Evolutionary conservation across 1,140 invertebrate species (phyloP).

Genomic region (Ptiloglossa arizonensis): DNA sequence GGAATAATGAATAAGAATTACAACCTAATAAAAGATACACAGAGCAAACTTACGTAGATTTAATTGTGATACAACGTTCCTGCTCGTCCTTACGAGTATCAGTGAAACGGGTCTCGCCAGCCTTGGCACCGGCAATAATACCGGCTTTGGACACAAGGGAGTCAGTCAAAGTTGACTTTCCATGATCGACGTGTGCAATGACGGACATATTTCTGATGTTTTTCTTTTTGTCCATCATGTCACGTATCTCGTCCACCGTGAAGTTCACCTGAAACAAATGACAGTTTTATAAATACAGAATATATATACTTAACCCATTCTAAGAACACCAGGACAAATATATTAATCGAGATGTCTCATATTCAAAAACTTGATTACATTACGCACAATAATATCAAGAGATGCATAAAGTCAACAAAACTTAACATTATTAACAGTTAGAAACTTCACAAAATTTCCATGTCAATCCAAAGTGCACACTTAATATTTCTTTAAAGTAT

Average conservation of each 20-base stretch:
- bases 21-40: background rate
- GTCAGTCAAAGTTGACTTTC: conserved; percentile 99
- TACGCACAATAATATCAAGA: background rate
- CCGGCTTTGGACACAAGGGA: conserved; percentile 99
- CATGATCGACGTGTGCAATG: conserved; percentile 99
- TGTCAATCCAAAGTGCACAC: background rate
- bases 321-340: background rate
- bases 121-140: conserved; percentile 99
- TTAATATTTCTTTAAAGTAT: background rate
- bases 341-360: background rate
- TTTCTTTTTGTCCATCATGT: conserved; percentile 99
- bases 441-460: background rate
- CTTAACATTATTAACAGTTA: background rate
- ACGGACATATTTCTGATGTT: conserved; percentile 99
- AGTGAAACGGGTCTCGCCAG: conserved; percentile 99
- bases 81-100: conserved; percentile 99
- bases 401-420: no score
- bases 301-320: background rate
- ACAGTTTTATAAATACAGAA: background rate
- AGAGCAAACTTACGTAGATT: conserved; percentile 94
- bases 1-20: background rate
- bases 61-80: conserved; percentile 99
- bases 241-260: conserved; percentile 99
- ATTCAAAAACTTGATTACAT: background rate
- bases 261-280: conserved; percentile 96